These are phyloP conservation scores for Taphrorychus bicolor DNA, from an alignment of 2,888 invertebrate genomes.

Conservation along the genomic window DNA sequence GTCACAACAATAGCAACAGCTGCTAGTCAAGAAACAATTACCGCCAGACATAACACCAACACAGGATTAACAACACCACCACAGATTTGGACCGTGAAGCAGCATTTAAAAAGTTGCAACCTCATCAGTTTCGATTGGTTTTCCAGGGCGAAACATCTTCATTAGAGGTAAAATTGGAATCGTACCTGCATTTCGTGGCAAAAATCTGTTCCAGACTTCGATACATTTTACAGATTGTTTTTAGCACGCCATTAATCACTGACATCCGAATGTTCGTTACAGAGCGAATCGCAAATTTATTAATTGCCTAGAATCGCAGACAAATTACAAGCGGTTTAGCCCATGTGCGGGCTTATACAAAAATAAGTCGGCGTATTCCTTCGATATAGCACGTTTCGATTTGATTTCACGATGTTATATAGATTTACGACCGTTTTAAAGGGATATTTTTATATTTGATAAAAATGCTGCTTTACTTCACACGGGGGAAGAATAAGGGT, in stretches of 20 bases:
- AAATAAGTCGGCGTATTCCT: not conserved
- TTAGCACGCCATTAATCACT: conserved; percentile 27
- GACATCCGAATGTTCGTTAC: conserved; percentile 25
- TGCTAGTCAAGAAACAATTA: no score
- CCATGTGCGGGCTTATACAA: not conserved
- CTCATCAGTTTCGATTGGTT: not conserved
- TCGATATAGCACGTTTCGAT: not conserved
- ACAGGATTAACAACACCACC: no score
- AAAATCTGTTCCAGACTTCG: conserved; percentile 5
- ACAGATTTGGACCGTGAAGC: not conserved
- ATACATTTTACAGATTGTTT: conserved; percentile 23
- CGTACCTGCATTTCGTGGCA: conserved; percentile 15
- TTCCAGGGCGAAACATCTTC: not conserved
- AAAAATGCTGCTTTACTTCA: conserved; percentile 19
- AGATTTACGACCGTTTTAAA: not conserved
- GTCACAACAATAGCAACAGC: no score
- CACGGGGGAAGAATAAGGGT: conserved; percentile 3
- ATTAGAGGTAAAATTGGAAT: not conserved
- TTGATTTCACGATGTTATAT: not conserved
- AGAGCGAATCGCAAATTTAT: conserved; percentile 24
- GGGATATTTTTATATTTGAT: conserved; percentile 13
- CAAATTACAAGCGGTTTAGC: conserved; percentile 1
- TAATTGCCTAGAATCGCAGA: conserved; percentile 14
- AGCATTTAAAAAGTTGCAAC: not conserved
- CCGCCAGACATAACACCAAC: no score